Conservation (phyloP, 2,888 invertebrate genomes). For the Dastarcus helophoroides region DNA sequence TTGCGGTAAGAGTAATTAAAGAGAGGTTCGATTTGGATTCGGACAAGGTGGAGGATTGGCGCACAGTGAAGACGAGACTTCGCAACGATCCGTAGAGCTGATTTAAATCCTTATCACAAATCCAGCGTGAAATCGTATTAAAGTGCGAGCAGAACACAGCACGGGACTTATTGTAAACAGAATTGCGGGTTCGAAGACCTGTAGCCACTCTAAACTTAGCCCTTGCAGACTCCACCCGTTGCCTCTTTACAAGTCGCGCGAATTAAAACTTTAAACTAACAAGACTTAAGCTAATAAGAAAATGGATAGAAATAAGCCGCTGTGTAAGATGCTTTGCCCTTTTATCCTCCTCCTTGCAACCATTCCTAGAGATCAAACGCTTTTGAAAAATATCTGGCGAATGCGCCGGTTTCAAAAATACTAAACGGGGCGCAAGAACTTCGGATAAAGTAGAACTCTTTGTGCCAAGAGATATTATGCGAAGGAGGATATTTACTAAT, state of each 20-base stretch:
- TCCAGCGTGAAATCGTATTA: conserved; percentile 58
- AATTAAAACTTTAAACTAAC: conserved; percentile 55
- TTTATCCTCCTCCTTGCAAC: conserved; percentile 12
- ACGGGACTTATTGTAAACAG: conserved; percentile 38
- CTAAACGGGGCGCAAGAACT: conserved; percentile 13
- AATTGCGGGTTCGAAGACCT: conserved; percentile 38
- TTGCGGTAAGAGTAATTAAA: conserved; percentile 11
- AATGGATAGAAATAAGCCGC: conserved; percentile 40
- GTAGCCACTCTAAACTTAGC: conserved; percentile 35
- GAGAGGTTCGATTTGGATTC: conserved; percentile 6
- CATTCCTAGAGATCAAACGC: conserved; percentile 8
- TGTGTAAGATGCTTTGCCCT: conserved; percentile 36
- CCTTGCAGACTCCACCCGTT: conserved; percentile 26
- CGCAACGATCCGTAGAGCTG: conserved; percentile 30
- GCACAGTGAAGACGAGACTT: conserved; percentile 2
- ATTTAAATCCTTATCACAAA: conserved; percentile 50
- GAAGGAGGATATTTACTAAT: conserved; percentile 22
- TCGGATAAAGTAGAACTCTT: conserved; percentile 13
- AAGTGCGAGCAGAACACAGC: conserved; percentile 32
- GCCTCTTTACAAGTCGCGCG: conserved; percentile 42
- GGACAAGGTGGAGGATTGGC: conserved; percentile 1
- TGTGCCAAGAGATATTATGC: conserved; percentile 21
- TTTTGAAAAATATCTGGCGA: conserved; percentile 8
- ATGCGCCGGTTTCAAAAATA: conserved; percentile 12
- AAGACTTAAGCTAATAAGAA: conserved; percentile 44